Evolutionary conservation across 2,113 vertebrate species (phyloP).

Genomic region (Proterorhinus semilunaris): DNA sequence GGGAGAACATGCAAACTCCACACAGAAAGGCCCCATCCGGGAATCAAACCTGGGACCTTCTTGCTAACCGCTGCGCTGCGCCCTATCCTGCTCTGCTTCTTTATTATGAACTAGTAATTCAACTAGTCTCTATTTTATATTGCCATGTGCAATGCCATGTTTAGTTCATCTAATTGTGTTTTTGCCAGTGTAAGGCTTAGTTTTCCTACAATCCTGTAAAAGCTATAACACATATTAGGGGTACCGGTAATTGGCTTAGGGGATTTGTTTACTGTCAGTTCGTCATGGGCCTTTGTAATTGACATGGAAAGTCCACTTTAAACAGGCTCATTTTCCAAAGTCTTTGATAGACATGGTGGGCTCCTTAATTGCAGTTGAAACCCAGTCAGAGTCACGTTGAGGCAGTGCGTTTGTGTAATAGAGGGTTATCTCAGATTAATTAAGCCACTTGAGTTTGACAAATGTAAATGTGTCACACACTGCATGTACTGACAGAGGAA

Average conservation of each 20-base stretch:
- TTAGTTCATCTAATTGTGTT: not conserved
- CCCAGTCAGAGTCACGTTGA: conserved; percentile 13
- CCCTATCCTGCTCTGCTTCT: no score
- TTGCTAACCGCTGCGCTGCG: no score
- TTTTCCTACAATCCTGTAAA: not conserved
- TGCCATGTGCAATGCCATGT: not conserved
- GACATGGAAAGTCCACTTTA: not conserved
- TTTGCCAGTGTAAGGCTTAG: not conserved
- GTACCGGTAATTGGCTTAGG: not conserved
- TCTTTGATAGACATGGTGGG: not conserved
- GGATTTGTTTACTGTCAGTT: conserved; percentile 2
- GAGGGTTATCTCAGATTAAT: conserved; percentile 48
- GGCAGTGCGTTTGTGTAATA: conserved; percentile 25
- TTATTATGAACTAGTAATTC: no score
- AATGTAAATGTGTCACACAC: conserved; percentile 29
- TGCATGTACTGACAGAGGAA: conserved; percentile 27
- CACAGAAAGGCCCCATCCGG: no score
- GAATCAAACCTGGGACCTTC: no score
- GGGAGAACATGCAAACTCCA: no score
- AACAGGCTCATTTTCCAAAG: conserved; percentile 7
- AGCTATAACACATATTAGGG: not conserved
- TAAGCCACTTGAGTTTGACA: conserved; percentile 33
- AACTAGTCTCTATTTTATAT: not conserved
- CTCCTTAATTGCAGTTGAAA: not conserved
- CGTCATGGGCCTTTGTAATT: not conserved